Evolutionary conservation across 2,888 invertebrate genomes (phyloP).

Genomic region (Rotaria socialis): DNA sequence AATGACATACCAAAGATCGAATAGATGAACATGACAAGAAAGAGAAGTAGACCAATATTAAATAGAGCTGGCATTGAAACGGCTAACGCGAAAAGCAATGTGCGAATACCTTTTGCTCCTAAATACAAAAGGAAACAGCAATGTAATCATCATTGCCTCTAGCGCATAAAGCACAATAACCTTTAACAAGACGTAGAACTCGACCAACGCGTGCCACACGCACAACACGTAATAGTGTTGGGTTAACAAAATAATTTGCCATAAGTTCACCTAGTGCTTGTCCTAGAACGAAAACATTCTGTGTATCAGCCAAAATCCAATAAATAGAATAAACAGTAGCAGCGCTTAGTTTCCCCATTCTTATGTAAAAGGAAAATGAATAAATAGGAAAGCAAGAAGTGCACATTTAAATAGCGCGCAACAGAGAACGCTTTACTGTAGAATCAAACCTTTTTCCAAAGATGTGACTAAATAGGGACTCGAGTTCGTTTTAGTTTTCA

Average conservation of each 20-base stretch:
- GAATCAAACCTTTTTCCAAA: too few species aligned
- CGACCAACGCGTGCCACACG: slow-evolving; percentile 96
- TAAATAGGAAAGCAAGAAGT: too few species aligned
- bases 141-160: too few species aligned
- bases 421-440: too few species aligned
- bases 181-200: slow-evolving; percentile 92
- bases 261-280: not conserved
- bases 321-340: too few species aligned
- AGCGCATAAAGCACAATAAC: not conserved
- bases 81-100: slow-evolving; percentile 89
- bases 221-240: slow-evolving; percentile 92
- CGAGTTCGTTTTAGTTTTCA: too few species aligned
- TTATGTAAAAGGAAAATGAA: too few species aligned
- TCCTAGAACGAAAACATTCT: not conserved
- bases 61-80: slow-evolving; percentile 97
- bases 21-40: slow-evolving; percentile 98
- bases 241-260: slow-evolving; percentile 66
- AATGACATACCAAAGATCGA: slow-evolving; percentile 99
- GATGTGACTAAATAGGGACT: too few species aligned
- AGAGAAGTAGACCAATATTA: slow-evolving; percentile 94
- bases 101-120: slow-evolving; percentile 91
- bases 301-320: too few species aligned
- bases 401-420: too few species aligned
- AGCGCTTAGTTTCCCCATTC: too few species aligned
- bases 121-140: not conserved